These are phyloP conservation scores for Serinus canaria DNA, from an alignment of 2,113 vertebrate species.

Conservation along the genomic window DNA sequence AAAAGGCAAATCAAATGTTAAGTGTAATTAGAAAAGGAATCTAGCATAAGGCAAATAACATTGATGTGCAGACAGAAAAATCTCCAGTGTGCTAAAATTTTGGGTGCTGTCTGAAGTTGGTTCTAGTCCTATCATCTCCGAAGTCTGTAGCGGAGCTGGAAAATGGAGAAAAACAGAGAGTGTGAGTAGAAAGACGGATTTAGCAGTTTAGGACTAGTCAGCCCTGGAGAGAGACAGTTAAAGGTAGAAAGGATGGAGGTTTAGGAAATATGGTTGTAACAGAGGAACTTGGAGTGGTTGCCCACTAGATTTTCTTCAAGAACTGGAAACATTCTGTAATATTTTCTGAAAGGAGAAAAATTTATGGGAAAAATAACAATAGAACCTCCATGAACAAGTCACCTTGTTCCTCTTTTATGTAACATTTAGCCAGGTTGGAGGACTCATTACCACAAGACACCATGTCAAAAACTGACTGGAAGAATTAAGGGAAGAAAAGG, in stretches of 20 bases:
- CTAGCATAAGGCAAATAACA: background rate
- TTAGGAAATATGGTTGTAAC: background rate
- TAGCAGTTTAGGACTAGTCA: background rate
- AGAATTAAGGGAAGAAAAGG: background rate
- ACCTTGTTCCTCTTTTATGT: background rate
- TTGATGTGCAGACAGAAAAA: background rate
- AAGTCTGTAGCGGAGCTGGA: background rate
- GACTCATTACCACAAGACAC: background rate
- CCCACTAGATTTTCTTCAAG: background rate
- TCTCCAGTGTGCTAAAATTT: background rate
- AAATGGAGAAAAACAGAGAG: background rate
- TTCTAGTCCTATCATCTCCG: background rate
- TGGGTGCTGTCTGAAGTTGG: background rate
- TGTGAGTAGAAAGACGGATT: background rate
- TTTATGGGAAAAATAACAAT: fast-evolving
- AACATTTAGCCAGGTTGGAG: background rate
- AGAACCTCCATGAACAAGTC: background rate
- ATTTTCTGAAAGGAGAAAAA: background rate
- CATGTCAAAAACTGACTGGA: background rate
- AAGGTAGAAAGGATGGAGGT: background rate
- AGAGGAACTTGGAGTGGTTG: background rate
- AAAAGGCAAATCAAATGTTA: background rate
- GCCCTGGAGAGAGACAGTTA: fast-evolving
- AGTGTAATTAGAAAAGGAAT: background rate
- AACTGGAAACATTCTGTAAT: background rate